A percentile compares a stretch with the other conserved stretches of the same genome.
phyloP scores from a whole-genome alignment of 1,140 invertebrate genomes.

The Triops cancriformis region DNA sequence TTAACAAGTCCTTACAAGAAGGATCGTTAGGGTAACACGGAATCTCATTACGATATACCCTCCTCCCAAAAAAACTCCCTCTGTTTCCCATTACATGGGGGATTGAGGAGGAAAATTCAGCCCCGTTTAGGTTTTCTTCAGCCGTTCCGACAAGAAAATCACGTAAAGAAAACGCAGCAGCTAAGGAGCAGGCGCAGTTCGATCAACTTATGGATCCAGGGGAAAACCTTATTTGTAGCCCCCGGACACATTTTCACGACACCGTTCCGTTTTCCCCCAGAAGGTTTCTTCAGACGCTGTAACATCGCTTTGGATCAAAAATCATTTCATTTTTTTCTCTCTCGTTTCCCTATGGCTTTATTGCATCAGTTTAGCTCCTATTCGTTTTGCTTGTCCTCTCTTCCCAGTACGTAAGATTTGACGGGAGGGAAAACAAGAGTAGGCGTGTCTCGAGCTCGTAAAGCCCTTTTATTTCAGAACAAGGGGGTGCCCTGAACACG shows the following conservation, averaged over 20 bases:
- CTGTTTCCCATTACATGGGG: no score
- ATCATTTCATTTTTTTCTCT: not conserved
- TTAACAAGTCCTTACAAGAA: not conserved
- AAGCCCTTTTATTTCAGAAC: slow-evolving; percentile 1
- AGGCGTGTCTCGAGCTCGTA: not conserved
- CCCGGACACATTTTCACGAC: not conserved
- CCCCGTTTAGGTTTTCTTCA: not conserved
- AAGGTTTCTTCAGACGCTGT: not conserved
- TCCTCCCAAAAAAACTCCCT: no score
- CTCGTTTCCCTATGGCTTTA: not conserved
- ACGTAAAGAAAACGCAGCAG: not conserved
- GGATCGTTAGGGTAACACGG: not conserved
- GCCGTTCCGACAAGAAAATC: not conserved
- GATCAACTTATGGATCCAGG: not conserved
- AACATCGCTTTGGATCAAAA: not conserved
- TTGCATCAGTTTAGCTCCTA: not conserved
- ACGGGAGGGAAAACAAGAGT: not conserved
- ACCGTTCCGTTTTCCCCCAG: not conserved
- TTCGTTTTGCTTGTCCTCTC: not conserved
- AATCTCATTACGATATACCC: not conserved
- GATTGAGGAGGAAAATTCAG: not conserved
- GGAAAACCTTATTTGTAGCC: not conserved
- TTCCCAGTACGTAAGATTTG: no score
- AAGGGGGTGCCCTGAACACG: not conserved
- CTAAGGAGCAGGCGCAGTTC: not conserved